Evolutionary conservation across 2,113 vertebrate species (phyloP).

Genomic region (Paramormyrops kingsleyae): DNA sequence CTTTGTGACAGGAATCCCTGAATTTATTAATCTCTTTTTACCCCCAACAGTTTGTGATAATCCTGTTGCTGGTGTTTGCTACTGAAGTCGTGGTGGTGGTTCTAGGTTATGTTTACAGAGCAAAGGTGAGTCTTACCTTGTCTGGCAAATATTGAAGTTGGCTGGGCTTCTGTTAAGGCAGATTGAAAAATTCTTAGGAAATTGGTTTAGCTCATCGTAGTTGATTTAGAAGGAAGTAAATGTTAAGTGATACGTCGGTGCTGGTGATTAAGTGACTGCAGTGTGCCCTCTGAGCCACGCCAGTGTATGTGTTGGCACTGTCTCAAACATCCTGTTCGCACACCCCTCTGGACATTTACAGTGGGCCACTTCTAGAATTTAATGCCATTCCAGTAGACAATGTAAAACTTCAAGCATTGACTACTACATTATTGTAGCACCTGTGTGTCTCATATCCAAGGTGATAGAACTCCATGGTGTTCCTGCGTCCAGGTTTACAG

Average conservation of each 20-base stretch:
- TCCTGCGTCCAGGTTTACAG: background rate
- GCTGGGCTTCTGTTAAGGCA: background rate
- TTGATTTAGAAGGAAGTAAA: background rate
- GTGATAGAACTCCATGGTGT: background rate
- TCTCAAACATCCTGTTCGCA: background rate
- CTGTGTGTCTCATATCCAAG: background rate
- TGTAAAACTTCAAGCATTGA: background rate
- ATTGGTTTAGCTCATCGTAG: background rate
- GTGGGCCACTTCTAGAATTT: background rate
- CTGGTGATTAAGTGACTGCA: background rate
- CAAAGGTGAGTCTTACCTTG: constrained; percentile 72
- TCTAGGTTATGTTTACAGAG: constrained; percentile 93
- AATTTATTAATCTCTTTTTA: constrained; percentile 18
- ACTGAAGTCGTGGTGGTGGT: constrained; percentile 94
- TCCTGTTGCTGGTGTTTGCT: constrained; percentile 91
- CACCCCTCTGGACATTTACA: background rate
- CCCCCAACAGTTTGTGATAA: constrained; percentile 83
- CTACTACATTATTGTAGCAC: background rate
- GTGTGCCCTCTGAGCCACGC: background rate
- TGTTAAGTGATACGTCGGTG: background rate
- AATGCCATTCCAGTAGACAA: background rate
- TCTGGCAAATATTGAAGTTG: constrained; percentile 15
- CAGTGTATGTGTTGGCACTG: background rate
- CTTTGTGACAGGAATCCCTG: background rate
- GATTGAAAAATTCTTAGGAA: background rate